phyloP scores from a whole-genome alignment of 2,797 vertebrate genomes.

The Toxotes lorentzi region DNA sequence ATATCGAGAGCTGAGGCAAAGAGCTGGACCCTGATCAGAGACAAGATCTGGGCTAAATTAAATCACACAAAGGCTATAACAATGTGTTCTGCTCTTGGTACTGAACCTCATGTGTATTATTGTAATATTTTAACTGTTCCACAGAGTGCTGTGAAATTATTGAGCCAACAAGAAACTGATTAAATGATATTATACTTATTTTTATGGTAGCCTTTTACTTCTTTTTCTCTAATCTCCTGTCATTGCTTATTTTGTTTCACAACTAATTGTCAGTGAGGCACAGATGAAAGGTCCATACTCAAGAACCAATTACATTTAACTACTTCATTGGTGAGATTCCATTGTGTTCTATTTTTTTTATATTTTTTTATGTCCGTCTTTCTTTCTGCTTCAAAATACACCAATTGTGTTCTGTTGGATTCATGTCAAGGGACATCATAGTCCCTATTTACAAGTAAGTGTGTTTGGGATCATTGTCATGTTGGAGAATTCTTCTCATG shows the following conservation, averaged over 20 bases:
- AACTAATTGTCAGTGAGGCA: not conserved
- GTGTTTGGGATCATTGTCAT: not conserved
- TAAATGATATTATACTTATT: constrained; percentile 1
- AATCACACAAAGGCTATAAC: constrained; percentile 32
- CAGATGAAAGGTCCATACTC: not conserved
- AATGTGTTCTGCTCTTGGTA: constrained; percentile 24
- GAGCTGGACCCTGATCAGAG: constrained; percentile 58
- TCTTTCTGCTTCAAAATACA: not conserved
- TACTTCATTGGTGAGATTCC: no score
- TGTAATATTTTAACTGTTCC: constrained; percentile 23
- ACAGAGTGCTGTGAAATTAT: not conserved
- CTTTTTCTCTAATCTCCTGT: not conserved
- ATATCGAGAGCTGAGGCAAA: constrained; percentile 34
- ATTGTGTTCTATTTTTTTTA: not conserved
- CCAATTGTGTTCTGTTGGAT: not conserved
- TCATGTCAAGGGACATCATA: not conserved
- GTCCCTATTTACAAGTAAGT: no score
- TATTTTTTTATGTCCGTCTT: not conserved
- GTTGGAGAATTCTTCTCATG: not conserved
- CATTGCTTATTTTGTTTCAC: constrained; percentile 7
- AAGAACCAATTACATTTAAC: no score
- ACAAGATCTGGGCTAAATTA: constrained; percentile 1
- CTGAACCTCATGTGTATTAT: constrained; percentile 23
- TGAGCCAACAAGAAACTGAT: not conserved
- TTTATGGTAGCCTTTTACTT: not conserved